These are phyloP conservation scores for Silurus aristotelis DNA, from an alignment of 2,797 vertebrate species.

Conservation along the genomic window DNA sequence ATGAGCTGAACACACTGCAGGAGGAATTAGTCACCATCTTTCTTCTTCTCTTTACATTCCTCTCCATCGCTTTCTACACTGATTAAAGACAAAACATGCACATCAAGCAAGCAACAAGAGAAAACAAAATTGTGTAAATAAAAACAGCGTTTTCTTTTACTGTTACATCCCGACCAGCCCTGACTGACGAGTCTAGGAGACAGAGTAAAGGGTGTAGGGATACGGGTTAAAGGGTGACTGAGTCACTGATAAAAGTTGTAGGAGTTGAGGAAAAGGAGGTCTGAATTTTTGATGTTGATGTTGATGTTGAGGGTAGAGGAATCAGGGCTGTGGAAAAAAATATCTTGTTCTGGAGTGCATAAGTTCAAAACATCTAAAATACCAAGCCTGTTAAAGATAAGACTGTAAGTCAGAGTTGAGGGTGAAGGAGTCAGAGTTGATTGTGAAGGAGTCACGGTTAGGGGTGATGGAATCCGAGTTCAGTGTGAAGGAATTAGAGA, in stretches of 20 bases:
- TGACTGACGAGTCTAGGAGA: neutral
- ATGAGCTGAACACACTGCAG: conserved; percentile 39
- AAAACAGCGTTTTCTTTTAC: neutral
- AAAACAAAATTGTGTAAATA: neutral
- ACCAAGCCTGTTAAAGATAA: neutral
- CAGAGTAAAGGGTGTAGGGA: neutral
- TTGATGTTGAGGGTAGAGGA: neutral
- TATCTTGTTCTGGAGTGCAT: neutral
- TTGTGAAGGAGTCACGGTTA: neutral
- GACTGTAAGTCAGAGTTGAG: neutral
- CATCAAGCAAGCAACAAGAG: neutral
- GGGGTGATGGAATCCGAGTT: neutral
- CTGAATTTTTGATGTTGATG: neutral
- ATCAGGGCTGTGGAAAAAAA: neutral
- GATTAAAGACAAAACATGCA: conserved; percentile 10
- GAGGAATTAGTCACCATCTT: conserved; percentile 35
- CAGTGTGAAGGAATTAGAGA: neutral
- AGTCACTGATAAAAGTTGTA: neutral
- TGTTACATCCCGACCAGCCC: neutral
- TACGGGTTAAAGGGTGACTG: neutral
- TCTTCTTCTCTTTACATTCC: neutral
- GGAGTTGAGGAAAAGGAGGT: neutral
- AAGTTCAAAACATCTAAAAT: neutral
- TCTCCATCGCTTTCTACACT: conserved; percentile 2
- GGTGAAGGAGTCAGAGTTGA: neutral